Evolutionary conservation across 2,113 vertebrate species (phyloP).

Genomic region (human (Homo sapiens)): GRCh38 chr3:154933501-154934000

Average conservation of each 20-base stretch:
- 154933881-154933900: conserved; percentile 21
- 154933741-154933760: neutral
- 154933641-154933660: neutral
- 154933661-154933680: conserved; percentile 23
- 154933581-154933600: neutral
- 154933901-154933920: conserved; percentile 26
- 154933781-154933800: neutral
- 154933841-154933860: conserved; percentile 58
- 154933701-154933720: neutral
- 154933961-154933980: conserved; percentile 42
- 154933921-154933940: conserved; percentile 60
- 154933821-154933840: conserved; percentile 54
- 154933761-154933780: neutral
- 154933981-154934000: conserved; percentile 47
- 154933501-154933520: neutral
- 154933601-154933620: neutral
- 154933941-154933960: conserved; percentile 55
- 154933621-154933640: too few relatives aligned
- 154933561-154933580: neutral
- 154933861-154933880: conserved; percentile 45
- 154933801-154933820: neutral
- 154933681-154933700: neutral
- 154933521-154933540: neutral
- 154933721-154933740: neutral
- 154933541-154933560: neutral